A percentile compares a stretch with the other conserved stretches of the same genome.
Evolutionary conservation across 2,113 vertebrate species (phyloP).

Genomic region (Hippopotamus amphibius): DNA sequence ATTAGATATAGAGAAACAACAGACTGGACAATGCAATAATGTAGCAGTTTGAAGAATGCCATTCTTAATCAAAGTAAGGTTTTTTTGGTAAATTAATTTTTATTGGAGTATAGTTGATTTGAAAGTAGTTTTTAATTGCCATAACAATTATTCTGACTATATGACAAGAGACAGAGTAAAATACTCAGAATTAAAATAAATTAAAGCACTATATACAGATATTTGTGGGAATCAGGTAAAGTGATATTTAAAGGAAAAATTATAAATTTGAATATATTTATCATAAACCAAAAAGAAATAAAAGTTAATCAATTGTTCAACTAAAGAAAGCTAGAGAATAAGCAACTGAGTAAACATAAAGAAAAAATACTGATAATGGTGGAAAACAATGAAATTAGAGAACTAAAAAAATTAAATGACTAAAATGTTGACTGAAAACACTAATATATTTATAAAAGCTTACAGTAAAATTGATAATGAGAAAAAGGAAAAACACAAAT

Average conservation of each 20-base stretch:
- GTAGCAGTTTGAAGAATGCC: constrained; percentile 40
- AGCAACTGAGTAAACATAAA: background rate
- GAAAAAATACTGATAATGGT: background rate
- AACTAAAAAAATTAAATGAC: background rate
- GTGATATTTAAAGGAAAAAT: constrained; percentile 2
- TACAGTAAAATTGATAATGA: background rate
- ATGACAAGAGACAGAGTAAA: background rate
- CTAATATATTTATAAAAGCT: background rate
- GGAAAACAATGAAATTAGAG: constrained; percentile 1
- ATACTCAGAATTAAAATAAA: constrained; percentile 8
- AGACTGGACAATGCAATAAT: background rate
- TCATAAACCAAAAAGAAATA: background rate
- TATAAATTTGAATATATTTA: background rate
- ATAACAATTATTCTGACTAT: background rate
- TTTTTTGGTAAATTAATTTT: no score
- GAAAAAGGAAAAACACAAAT: background rate
- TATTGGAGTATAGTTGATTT: no score
- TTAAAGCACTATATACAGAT: background rate
- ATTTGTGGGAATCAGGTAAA: background rate
- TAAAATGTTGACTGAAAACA: background rate
- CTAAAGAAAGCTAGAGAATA: background rate
- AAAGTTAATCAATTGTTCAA: background rate
- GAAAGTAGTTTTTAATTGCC: constrained; percentile 13
- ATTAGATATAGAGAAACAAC: background rate
- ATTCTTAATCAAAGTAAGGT: background rate